These are phyloP conservation scores for Lepidochitona cinerea DNA, from an alignment of 2,888 invertebrate genomes.

Conservation along the genomic window DNA sequence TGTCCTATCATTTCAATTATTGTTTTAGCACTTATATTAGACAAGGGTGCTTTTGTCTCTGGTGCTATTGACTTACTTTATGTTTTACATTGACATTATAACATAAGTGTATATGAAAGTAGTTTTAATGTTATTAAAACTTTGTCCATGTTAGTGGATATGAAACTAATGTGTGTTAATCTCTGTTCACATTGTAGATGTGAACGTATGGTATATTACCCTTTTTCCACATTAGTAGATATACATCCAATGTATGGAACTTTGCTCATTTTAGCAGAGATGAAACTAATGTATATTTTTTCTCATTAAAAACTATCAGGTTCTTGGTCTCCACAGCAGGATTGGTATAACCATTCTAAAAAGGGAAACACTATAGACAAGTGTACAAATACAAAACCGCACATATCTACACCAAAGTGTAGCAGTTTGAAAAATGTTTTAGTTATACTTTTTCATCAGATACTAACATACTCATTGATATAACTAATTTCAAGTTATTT, in stretches of 20 bases:
- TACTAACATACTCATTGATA: background rate
- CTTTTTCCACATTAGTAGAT: background rate
- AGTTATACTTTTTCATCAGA: background rate
- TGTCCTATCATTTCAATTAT: background rate
- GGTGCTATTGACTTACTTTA: too few species aligned
- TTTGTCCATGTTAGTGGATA: too few species aligned
- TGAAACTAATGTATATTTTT: background rate
- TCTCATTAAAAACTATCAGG: background rate
- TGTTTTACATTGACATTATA: too few species aligned
- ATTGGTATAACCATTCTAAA: background rate
- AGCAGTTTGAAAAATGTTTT: background rate
- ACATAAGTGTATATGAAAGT: background rate
- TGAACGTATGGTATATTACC: too few species aligned
- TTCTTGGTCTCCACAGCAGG: too few species aligned
- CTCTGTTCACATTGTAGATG: too few species aligned
- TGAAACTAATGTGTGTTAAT: too few species aligned
- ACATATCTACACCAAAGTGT: background rate
- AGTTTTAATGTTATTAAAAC: background rate
- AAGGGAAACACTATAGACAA: background rate
- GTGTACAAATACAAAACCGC: background rate
- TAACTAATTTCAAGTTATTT: background rate
- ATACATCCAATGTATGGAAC: too few species aligned
- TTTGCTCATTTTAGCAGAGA: too few species aligned
- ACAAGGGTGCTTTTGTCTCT: too few species aligned
- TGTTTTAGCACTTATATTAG: background rate